These are phyloP conservation scores for Vireo altiloquus DNA, from an alignment of 2,113 vertebrate genomes.

Conservation along the genomic window DNA sequence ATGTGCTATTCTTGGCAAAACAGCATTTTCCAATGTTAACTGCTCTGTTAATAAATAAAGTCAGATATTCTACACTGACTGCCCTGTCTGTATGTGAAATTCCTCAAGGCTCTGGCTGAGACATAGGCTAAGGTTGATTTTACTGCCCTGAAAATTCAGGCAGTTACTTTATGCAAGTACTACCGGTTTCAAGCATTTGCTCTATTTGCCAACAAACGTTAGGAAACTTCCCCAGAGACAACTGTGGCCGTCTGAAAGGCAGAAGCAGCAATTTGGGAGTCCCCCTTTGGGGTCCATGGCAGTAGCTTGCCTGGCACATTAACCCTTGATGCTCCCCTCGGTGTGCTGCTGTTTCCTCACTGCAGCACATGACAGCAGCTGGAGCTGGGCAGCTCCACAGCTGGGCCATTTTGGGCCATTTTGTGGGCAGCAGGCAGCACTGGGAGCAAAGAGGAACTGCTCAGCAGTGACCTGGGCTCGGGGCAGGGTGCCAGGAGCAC, in stretches of 20 bases:
- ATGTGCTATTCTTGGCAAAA: background rate
- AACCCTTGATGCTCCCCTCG: accelerated
- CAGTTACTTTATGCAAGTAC: background rate
- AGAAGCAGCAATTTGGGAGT: background rate
- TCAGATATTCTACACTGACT: background rate
- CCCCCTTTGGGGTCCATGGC: accelerated
- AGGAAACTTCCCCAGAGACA: background rate
- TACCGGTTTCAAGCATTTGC: background rate
- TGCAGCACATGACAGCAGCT: accelerated
- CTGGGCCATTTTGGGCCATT: accelerated
- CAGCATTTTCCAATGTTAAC: background rate
- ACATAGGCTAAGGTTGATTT: background rate
- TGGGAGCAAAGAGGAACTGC: background rate
- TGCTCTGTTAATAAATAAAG: background rate
- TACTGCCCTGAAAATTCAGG: background rate
- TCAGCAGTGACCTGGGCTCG: accelerated
- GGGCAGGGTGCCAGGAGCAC: background rate
- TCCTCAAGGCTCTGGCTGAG: background rate
- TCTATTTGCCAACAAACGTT: background rate
- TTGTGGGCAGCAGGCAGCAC: background rate
- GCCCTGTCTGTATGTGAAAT: background rate
- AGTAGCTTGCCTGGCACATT: accelerated
- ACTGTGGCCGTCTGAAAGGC: accelerated
- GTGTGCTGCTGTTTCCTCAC: background rate
- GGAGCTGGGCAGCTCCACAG: accelerated